phyloP scores from a whole-genome alignment of 2,113 vertebrate genomes.

The Oryzias javanicus region DNA sequence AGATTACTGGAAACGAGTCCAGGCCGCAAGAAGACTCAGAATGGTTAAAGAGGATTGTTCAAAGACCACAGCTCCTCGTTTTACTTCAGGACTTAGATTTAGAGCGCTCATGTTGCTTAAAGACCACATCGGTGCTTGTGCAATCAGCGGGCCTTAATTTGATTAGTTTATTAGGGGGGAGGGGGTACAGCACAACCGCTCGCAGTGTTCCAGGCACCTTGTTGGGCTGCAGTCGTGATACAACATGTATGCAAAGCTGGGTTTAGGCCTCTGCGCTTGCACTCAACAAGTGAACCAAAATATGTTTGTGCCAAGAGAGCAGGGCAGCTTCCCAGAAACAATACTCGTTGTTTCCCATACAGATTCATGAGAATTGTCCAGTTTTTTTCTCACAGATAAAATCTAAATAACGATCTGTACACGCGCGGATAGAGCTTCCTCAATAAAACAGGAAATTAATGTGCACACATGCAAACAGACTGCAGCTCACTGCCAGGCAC shows the following conservation, averaged over 20 bases:
- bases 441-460: constrained; percentile 73
- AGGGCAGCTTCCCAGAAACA: constrained; percentile 62
- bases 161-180: constrained; percentile 28
- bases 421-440: constrained; percentile 67
- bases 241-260: constrained; percentile 18
- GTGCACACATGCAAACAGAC: constrained; percentile 43
- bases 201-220: constrained; percentile 6
- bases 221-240: constrained; percentile 14
- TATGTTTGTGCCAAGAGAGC: constrained; percentile 38
- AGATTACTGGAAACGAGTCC: constrained; percentile 16
- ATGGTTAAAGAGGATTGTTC: constrained; percentile 37
- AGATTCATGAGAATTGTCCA: constrained; percentile 75
- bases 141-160: constrained; percentile 40
- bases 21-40: constrained; percentile 25
- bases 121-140: constrained; percentile 41
- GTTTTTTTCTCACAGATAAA: constrained; percentile 71
- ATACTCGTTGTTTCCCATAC: constrained; percentile 65
- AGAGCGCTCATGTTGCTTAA: constrained; percentile 32
- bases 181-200: constrained; percentile 15
- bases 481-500: constrained; percentile 48
- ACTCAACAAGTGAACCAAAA: constrained; percentile 25
- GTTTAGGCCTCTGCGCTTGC: constrained; percentile 18
- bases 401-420: constrained; percentile 61
- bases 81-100: constrained; percentile 21
- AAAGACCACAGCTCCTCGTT: constrained; percentile 42